Evolutionary conservation across 2,113 vertebrate genomes (phyloP).

Genomic region (Ursus arctos): DNA sequence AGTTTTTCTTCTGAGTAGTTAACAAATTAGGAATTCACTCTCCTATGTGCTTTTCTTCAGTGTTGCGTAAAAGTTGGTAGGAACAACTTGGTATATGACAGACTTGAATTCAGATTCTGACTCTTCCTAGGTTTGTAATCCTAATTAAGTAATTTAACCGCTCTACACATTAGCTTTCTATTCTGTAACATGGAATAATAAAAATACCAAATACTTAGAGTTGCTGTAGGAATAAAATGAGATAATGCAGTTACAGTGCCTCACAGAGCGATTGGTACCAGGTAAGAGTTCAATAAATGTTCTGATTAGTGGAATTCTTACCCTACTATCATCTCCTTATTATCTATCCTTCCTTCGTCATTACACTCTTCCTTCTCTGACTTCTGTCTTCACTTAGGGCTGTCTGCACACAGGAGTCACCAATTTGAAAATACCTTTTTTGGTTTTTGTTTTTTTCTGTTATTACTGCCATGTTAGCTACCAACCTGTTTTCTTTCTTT

Average conservation of each 20-base stretch:
- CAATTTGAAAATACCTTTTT: neutral
- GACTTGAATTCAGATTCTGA: slow-evolving; percentile 9
- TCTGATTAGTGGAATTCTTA: neutral
- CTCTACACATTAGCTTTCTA: slow-evolving; percentile 10
- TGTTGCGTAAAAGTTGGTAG: slow-evolving; percentile 34
- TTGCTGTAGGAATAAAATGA: slow-evolving; percentile 22
- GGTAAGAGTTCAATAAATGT: neutral
- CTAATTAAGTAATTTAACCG: slow-evolving; percentile 35
- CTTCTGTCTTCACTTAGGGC: neutral
- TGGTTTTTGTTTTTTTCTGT: neutral
- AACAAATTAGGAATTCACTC: slow-evolving; percentile 12
- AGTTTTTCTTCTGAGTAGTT: slow-evolving; percentile 23
- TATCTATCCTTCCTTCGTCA: neutral
- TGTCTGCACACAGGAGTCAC: neutral
- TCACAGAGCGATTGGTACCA: neutral
- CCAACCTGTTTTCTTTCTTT: neutral
- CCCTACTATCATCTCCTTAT: neutral
- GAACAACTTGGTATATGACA: neutral
- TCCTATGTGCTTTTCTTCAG: neutral
- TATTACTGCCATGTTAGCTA: neutral
- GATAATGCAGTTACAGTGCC: neutral
- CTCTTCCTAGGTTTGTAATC: slow-evolving; percentile 32
- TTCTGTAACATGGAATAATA: slow-evolving; percentile 19
- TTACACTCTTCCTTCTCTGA: neutral
- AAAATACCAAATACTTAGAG: slow-evolving; percentile 42